Evolutionary conservation across 1,140 invertebrate genomes (phyloP).

Genomic region (Saxidomus purpurata): DNA sequence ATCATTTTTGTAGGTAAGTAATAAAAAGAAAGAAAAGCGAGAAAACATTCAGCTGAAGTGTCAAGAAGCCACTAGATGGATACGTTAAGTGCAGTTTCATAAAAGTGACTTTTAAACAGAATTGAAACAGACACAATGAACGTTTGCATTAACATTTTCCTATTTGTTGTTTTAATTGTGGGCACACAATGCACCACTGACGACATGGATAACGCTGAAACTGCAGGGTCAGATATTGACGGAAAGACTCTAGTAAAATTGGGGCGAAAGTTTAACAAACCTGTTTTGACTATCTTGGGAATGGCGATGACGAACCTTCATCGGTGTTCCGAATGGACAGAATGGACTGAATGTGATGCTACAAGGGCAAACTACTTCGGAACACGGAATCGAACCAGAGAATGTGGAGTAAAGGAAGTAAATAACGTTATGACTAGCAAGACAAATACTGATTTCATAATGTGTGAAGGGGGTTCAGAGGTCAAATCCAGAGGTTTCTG

Average conservation of each 20-base stretch:
- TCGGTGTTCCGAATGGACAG: not conserved
- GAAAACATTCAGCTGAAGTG: too few relatives aligned
- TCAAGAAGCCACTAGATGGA: too few relatives aligned
- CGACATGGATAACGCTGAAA: too few relatives aligned
- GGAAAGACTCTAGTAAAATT: not conserved
- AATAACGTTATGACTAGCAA: not conserved
- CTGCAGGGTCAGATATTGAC: not conserved
- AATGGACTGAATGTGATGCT: constrained; percentile 9
- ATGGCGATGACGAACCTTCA: constrained; percentile 19
- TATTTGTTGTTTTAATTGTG: too few relatives aligned
- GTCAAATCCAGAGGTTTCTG: not conserved
- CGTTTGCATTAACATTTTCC: too few relatives aligned
- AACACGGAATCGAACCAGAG: not conserved
- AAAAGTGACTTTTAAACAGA: too few relatives aligned
- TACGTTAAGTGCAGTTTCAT: too few relatives aligned
- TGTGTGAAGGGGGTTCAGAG: not conserved
- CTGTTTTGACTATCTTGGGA: not conserved
- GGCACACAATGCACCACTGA: too few relatives aligned
- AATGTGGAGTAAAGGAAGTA: not conserved
- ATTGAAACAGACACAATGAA: too few relatives aligned
- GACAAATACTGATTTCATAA: not conserved
- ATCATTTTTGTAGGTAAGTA: too few relatives aligned
- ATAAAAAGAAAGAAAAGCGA: too few relatives aligned
- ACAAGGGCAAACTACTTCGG: not conserved
- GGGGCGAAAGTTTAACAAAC: not conserved